Conservation (phyloP, 2,888 invertebrate species). For the Mamestra brassicae region DNA sequence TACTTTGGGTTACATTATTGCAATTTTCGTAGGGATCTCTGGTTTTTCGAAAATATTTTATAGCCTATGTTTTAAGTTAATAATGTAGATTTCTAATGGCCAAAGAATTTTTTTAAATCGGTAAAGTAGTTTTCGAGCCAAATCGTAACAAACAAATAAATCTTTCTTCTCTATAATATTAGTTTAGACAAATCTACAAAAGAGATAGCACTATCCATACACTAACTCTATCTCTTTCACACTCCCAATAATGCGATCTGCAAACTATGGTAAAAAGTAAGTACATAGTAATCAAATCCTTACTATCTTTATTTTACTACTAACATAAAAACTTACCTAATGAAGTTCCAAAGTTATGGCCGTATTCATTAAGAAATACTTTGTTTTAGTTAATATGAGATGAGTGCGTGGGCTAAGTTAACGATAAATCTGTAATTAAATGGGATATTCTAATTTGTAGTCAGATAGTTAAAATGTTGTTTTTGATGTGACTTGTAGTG, state of each 20-base stretch:
- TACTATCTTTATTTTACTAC: neutral
- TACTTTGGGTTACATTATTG: too few species aligned
- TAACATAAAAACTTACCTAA: conserved; percentile 47
- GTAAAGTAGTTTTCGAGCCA: too few species aligned
- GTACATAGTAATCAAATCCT: conserved; percentile 30
- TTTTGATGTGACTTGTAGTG: neutral
- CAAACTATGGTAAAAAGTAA: conserved; percentile 18
- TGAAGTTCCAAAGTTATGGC: conserved; percentile 57
- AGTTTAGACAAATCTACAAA: too few species aligned
- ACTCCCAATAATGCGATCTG: conserved; percentile 23
- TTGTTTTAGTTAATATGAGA: conserved; percentile 63
- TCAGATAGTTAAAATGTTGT: too few species aligned
- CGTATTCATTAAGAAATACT: conserved; percentile 66
- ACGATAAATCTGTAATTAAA: conserved; percentile 5
- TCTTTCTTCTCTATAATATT: too few species aligned
- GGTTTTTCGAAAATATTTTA: too few species aligned
- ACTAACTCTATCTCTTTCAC: conserved; percentile 15
- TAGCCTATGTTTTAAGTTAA: too few species aligned
- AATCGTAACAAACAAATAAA: too few species aligned
- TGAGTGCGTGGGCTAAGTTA: conserved; percentile 40
- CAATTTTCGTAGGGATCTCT: too few species aligned
- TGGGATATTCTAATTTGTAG: conserved; percentile 14
- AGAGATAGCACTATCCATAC: too few species aligned
- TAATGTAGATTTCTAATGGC: too few species aligned
- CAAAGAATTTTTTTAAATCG: too few species aligned